Evolutionary conservation across 2,797 vertebrate species (phyloP).

Genomic region (Sebastes umbrosus): DNA sequence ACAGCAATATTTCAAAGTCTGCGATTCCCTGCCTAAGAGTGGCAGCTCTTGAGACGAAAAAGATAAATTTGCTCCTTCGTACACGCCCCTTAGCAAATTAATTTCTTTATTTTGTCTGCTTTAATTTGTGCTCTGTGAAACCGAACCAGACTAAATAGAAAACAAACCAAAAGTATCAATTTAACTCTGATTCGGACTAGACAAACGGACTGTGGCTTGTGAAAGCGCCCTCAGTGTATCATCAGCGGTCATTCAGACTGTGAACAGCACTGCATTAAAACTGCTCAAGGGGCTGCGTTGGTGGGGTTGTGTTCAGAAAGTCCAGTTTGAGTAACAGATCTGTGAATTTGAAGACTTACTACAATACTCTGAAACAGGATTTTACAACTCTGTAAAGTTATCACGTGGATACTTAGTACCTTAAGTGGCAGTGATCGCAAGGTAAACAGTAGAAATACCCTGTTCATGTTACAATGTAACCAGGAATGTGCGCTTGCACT

Average conservation of each 20-base stretch:
- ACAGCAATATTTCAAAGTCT: too few species aligned
- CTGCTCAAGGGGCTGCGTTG: not conserved
- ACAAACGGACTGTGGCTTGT: too few species aligned
- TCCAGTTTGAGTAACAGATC: not conserved
- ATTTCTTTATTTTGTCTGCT: too few species aligned
- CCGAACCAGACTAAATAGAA: too few species aligned
- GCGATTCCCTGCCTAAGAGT: too few species aligned
- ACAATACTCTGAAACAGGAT: not conserved
- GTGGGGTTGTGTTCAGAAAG: not conserved
- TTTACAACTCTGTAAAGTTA: not conserved
- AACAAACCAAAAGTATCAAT: too few species aligned
- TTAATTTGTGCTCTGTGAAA: too few species aligned
- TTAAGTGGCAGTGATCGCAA: not conserved
- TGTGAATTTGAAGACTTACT: not conserved
- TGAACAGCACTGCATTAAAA: fast-evolving
- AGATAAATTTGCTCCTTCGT: too few species aligned
- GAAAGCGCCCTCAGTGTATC: too few species aligned
- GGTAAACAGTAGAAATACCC: not conserved
- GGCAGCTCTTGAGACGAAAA: too few species aligned
- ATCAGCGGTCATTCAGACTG: too few species aligned
- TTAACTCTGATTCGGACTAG: too few species aligned
- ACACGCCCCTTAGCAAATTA: fast-evolving
- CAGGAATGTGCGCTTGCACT: not conserved
- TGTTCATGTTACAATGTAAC: not conserved
- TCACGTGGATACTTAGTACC: not conserved